These are phyloP conservation scores for Odocoileus hemionus DNA, from an alignment of 2,113 vertebrate genomes.

Conservation along the genomic window DNA sequence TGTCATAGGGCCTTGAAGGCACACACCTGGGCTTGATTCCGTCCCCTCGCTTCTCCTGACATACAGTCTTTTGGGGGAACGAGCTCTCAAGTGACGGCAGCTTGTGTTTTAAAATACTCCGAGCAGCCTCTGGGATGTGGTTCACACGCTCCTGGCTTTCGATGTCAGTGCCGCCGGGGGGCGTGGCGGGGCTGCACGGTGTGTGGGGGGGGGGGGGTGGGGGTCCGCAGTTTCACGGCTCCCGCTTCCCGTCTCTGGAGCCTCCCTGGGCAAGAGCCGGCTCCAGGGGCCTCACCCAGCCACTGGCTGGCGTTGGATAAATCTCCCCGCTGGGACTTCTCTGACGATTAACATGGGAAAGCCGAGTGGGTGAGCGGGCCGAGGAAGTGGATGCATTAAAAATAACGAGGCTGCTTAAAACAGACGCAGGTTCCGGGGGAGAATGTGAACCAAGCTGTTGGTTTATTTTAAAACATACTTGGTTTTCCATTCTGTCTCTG, in stretches of 20 bases:
- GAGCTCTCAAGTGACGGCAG: fast-evolving
- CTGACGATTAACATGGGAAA: conserved; percentile 74
- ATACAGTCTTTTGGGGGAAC: background rate
- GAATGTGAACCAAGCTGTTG: conserved; percentile 31
- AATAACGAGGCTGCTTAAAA: conserved; percentile 59
- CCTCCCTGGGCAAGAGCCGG: background rate
- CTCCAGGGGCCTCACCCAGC: background rate
- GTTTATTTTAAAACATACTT: conserved; percentile 69
- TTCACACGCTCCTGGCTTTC: background rate
- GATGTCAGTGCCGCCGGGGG: background rate
- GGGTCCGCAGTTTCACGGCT: fast-evolving
- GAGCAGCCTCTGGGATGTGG: fast-evolving
- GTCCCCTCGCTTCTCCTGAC: background rate
- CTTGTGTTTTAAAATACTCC: background rate
- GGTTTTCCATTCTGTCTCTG: conserved; percentile 47
- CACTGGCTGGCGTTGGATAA: conserved; percentile 35
- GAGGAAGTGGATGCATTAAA: conserved; percentile 66
- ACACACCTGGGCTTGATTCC: background rate
- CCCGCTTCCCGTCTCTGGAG: background rate
- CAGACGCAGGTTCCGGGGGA: conserved; percentile 65
- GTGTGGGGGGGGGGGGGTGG: fast-evolving
- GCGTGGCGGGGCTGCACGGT: fast-evolving
- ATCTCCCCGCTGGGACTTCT: conserved; percentile 61
- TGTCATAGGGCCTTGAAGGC: background rate
- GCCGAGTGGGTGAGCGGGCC: background rate